Percentiles rank a stretch among this genome's conserved stretches.
Conservation (phyloP, 2,113 vertebrate genomes). For the human (Homo sapiens) region GRCh38 chr21:45540501-45541000, state of each 20-base stretch:
- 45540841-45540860: not conserved
- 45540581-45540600: not conserved
- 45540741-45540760: not conserved
- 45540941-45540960: not conserved
- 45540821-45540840: rapidly evolving
- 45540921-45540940: not conserved
- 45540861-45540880: not conserved
- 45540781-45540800: too few species aligned
- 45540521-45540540: not conserved
- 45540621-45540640: not conserved
- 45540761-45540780: not conserved
- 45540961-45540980: not conserved
- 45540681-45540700: not conserved
- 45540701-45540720: too few species aligned
- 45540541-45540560: too few species aligned
- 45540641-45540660: not conserved
- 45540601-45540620: not conserved
- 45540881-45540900: not conserved
- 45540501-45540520: not conserved
- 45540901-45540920: not conserved
- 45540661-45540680: not conserved
- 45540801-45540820: not conserved
- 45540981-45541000: not conserved
- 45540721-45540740: not conserved
- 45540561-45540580: not conserved